Evolutionary conservation across 64 coral and sea anemone genomes (phyloP), one percentile per base, ranked within the genome.

Genomic region (Montipora efflorescens): DNA sequence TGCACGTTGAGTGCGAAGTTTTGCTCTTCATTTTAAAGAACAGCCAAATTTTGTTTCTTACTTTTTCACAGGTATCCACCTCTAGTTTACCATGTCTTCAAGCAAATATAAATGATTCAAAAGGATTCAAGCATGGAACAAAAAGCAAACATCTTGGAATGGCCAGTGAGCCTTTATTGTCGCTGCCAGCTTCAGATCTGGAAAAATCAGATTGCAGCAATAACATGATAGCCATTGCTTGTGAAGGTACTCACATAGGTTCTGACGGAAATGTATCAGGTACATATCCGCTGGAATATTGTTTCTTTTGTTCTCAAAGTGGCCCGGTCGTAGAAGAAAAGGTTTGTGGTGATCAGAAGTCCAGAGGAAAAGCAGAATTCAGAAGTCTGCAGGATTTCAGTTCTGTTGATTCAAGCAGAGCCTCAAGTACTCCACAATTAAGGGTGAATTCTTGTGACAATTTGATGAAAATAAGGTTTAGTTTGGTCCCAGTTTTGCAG

Each of bases 281-380:
- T 68, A 50, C 46, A 49, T 43, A 57, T 43, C 45, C 58, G 7
- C 14, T 68, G 67, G 82, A 71, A 23, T 86, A 71, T n/a, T 86
- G 44, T 44, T 86, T 72, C 47, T 72, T 86, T 71, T 95, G 88
- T 23, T 84, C 80, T 43, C 93, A 90, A 36, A 90, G 70, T 71
- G 93, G 88, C 47, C 93, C 93, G 36, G 58, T 78, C 46, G 87
- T 90, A 21, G 23, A 90, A 15, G 88, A 89, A 22, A 86, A 85
- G 8, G 48, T 43, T 77, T 48, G 46, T 51, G 21, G 78, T 16
- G 47, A 18, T 70, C 81, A 1, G 8, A 49, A 22, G 23, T 70
- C 47, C 19, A 68, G 58, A 36, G 43, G 81, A 45, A 71, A 22
- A 84, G 47, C 53, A 6, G 84, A 48, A 52, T n/a, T 83, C 25